Evolutionary conservation across 2,113 vertebrate genomes (phyloP), one percentile per base, ranked within the genome.

Genomic region (Lycocorax pyrrhopterus): DNA sequence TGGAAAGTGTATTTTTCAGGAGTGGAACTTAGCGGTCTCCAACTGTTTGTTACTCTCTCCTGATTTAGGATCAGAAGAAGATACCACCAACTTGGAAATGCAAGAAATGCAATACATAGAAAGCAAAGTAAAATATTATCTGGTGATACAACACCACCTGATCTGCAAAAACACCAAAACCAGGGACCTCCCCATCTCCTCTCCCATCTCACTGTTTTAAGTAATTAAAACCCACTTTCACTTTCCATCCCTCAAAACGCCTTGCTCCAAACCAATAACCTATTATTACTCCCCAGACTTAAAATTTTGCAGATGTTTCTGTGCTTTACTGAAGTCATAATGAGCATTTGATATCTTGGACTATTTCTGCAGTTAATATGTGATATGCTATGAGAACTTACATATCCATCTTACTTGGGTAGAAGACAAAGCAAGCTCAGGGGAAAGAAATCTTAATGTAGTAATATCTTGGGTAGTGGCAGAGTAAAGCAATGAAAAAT

Each of bases 401-500:
- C 16, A 33, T 67, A 87, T 89, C 39, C 43, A 63, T 85, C 82
- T 87, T 95, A 82, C 87, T 94, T 93, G 55, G 73, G 55, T 52
- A 74, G 81, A 94, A 93, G 92, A 69, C 66, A 89, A 91, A 89
- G 87, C 51, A 96, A 93, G 62, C 71, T 93, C 86, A 83, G 41
- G 92, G 89, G 51, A 90, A 47, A 86, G 30, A 62, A 88, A 60
- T 43, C 47, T 80, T 91, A 87, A 78, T 62, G 73, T 44, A 84
- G 52, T 88, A 95, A 84, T 93, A 84, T 93, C 78, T 80, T 91
- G 77, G 91, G 60, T 72, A 89, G 87, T 39, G 51, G 47, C 16
- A 86, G 78, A 94, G 37, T 80, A 91, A 95, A 88, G 55, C 41
- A 87, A 33, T 89, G 89, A 89, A 95, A 92, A 96, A 77, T 89